A percentile compares a stretch with the other conserved stretches of the same genome.
These are phyloP conservation scores for Drosophila maculinotata DNA, from an alignment of 2,888 invertebrate species.

Conservation along the genomic window DNA sequence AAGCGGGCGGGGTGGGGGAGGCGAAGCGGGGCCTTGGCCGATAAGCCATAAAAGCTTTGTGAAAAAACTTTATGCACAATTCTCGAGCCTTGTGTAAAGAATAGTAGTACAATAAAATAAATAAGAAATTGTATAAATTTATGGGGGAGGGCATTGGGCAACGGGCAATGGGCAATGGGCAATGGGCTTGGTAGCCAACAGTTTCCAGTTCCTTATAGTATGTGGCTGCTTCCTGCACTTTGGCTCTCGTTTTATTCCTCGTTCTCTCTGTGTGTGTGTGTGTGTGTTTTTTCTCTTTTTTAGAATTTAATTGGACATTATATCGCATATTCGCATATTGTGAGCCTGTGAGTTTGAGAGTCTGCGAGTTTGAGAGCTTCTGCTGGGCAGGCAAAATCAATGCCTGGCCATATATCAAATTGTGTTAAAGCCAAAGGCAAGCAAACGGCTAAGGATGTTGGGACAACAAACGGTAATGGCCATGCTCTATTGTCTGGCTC, in stretches of 20 bases:
- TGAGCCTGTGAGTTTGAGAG: conserved; percentile 25
- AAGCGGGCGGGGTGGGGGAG: background rate
- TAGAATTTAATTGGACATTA: conserved; percentile 80
- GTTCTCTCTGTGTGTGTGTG: conserved; percentile 21
- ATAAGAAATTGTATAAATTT: conserved; percentile 79
- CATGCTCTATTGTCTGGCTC: conserved; percentile 62
- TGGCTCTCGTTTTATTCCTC: conserved; percentile 25
- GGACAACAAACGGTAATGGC: conserved; percentile 67
- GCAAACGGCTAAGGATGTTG: conserved; percentile 52
- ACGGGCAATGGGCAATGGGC: too few relatives aligned
- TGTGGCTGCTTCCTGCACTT: conserved; percentile 51
- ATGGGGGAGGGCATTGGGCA: conserved; percentile 54
- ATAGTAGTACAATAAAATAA: conserved; percentile 74
- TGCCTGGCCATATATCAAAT: conserved; percentile 77
- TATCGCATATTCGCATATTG: conserved; percentile 74
- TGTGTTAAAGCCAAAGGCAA: conserved; percentile 57
- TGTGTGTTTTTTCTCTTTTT: conserved; percentile 38
- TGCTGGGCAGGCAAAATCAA: conserved; percentile 69
- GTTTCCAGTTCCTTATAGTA: conserved; percentile 1
- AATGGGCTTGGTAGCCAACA: conserved; percentile 18
- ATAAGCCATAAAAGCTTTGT: conserved; percentile 70
- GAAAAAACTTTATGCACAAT: conserved; percentile 63
- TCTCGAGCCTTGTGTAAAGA: conserved; percentile 67
- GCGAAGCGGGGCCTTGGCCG: conserved; percentile 11
- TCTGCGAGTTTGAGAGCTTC: conserved; percentile 7